phyloP scores from a whole-genome alignment of 2,888 invertebrate species.

The Hartigia nigra region DNA sequence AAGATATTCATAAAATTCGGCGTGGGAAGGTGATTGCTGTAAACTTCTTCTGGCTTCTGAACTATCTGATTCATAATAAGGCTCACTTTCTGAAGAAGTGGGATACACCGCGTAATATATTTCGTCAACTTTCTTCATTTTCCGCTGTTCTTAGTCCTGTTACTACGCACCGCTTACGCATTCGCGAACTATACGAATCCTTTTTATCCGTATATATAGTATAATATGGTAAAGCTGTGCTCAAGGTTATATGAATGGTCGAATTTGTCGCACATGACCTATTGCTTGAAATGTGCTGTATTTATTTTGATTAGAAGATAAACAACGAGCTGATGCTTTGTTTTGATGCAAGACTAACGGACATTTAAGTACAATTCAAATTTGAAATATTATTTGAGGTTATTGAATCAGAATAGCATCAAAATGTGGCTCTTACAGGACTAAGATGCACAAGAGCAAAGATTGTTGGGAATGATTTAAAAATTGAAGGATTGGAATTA shows the following conservation, averaged over 20 bases:
- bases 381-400: background rate
- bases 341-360: background rate
- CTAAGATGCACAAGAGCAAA: background rate
- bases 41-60: background rate
- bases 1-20: background rate
- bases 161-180: background rate
- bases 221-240: background rate
- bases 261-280: background rate
- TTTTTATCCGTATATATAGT: background rate
- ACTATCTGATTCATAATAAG: conserved; percentile 28
- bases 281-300: background rate
- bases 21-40: background rate
- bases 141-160: background rate
- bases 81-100: conserved; percentile 15
- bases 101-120: conserved; percentile 25
- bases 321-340: background rate
- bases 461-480: background rate
- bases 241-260: background rate
- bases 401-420: background rate
- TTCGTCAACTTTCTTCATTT: background rate
- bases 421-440: background rate
- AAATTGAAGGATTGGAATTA: conserved; percentile 3
- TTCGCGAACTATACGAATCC: background rate
- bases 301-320: background rate
- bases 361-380: background rate